Evolutionary conservation across 2,797 vertebrate genomes (phyloP), one percentile per base, ranked within the genome.

Genomic region (Simalia tracyae): DNA sequence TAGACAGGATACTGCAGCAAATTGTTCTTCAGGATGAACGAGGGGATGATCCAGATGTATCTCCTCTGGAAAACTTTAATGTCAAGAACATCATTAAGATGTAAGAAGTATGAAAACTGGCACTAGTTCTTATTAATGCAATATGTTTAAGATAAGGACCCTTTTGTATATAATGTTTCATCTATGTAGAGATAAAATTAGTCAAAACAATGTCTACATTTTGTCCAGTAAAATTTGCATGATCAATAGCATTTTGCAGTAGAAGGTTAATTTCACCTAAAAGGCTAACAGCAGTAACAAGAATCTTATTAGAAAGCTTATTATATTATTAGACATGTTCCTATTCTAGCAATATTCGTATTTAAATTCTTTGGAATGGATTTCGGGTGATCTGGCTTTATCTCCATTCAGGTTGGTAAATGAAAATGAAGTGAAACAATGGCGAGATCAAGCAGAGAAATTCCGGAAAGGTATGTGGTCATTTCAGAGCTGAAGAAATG

Each of bases 11-110:
- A 96, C 98, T 99, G 24, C 99, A 99, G 96, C 99, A 99, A 97
- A 98, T 99, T 1, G 98, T 99, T 94, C 98, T 99, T 31, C 99
- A 99, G 96, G 99, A 99, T 17, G 99, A 99, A 88, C 98, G 98
- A 96, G 99, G 99, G 5, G 97, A 99, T 92, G 99, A 99, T 96
- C 99, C 99, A 0, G 99, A 99, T 92, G 96, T 97, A 89, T 97
- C 99, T 59, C 98, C 98, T 0, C 31, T 99, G 97, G 99, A 99
- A 95, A 99, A 99, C 97, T 99, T 99, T 97, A 99, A 98, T 17
- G 99, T 99, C 91, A 99, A 98, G 97, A 99, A 99, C 96, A 98
- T 99, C 26, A 98, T 99, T 96, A 98, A 98, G 96, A 99, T 99
- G 99, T 99, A 97, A 98, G 99, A 86, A 91, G 24, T 3, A 1